phyloP scores from a whole-genome alignment of 2,797 vertebrate genomes.

The Epinephelus malabaricus region DNA sequence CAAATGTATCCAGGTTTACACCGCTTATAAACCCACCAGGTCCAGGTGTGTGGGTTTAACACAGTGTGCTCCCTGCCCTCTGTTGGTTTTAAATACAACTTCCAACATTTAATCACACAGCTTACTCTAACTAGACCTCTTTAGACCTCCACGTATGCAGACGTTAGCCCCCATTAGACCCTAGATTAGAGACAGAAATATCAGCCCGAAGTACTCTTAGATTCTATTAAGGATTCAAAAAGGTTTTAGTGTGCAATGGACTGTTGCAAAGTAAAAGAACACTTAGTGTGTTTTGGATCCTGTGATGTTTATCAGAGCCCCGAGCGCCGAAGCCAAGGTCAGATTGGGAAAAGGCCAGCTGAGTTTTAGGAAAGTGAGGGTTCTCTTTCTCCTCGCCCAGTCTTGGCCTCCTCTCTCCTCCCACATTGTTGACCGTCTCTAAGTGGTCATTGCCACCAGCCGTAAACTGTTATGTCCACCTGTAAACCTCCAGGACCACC shows the following conservation, averaged over 20 bases:
- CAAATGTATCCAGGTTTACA: conserved; percentile 72
- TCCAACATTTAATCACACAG: conserved; percentile 55
- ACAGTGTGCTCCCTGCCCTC: conserved; percentile 48
- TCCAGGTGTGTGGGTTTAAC: conserved; percentile 80
- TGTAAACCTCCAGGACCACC: conserved; percentile 60
- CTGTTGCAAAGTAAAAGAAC: conserved; percentile 32
- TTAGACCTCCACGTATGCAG: conserved; percentile 37
- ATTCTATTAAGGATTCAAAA: conserved; percentile 26
- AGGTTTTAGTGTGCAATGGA: conserved; percentile 29
- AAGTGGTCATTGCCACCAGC: conserved; percentile 59
- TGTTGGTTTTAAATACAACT: conserved; percentile 58
- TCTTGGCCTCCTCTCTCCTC: conserved; percentile 28
- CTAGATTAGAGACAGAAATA: conserved; percentile 40
- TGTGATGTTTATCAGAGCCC: conserved; percentile 37
- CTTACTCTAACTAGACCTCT: conserved; percentile 32
- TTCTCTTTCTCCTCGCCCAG: conserved; percentile 23
- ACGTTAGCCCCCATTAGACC: conserved; percentile 29
- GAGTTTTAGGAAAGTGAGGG: conserved; percentile 35
- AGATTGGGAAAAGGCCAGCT: conserved; percentile 11
- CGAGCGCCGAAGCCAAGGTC: conserved; percentile 26
- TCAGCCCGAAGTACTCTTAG: conserved; percentile 16
- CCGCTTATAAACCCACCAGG: conserved; percentile 68
- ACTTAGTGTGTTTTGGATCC: conserved; percentile 17
- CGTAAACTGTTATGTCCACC: conserved; percentile 57
- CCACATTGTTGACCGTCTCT: conserved; percentile 49